phyloP scores from a whole-genome alignment of 2,113 vertebrate genomes.

The Oxyura jamaicensis region DNA sequence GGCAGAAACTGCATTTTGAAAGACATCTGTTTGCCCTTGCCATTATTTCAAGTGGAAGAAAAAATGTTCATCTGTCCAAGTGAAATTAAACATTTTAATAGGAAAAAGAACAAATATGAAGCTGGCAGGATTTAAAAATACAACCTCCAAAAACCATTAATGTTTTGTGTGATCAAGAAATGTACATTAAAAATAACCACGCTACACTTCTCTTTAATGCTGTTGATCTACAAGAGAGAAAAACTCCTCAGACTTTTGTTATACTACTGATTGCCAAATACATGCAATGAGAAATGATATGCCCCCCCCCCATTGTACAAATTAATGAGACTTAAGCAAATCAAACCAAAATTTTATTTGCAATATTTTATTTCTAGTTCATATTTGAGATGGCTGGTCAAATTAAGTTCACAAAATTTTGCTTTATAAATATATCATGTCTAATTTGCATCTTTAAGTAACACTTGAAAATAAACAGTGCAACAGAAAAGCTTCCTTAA shows the following conservation, averaged over 20 bases:
- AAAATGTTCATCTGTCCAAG: not conserved
- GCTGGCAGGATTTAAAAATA: not conserved
- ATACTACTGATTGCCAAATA: not conserved
- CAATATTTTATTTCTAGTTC: not conserved
- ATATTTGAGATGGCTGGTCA: not conserved
- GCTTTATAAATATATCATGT: not conserved
- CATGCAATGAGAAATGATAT: not conserved
- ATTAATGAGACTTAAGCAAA: not conserved
- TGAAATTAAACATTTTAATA: not conserved
- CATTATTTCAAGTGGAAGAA: not conserved
- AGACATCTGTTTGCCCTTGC: not conserved
- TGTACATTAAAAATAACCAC: not conserved
- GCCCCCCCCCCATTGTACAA: not conserved
- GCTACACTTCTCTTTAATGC: not conserved
- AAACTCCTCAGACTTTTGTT: not conserved
- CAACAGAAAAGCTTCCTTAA: not conserved
- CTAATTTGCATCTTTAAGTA: not conserved
- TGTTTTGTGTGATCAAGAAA: not conserved
- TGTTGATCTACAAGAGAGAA: not conserved
- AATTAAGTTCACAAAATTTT: not conserved
- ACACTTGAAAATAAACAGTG: not conserved
- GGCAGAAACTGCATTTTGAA: not conserved
- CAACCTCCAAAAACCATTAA: not conserved
- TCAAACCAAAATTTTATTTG: not conserved
- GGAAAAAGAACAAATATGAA: not conserved